phyloP scores from a whole-genome alignment of 2,113 vertebrate species.

The Chrysochloris asiatica region DNA sequence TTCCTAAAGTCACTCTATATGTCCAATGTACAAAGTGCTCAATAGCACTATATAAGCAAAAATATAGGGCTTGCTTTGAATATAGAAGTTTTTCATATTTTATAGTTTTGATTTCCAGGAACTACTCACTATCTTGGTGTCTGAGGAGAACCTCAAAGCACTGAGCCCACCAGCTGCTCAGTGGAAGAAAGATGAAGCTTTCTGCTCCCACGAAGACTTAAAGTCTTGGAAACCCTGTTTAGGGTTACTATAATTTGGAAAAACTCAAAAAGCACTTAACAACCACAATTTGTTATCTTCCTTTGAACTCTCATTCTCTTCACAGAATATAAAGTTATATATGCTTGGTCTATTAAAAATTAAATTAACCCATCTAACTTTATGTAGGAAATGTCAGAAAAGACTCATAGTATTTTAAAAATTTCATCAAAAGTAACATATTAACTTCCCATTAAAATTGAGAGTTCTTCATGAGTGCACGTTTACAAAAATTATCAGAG shows the following conservation, averaged over 20 bases:
- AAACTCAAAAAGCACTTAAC: too few relatives aligned
- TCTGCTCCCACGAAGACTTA: too few relatives aligned
- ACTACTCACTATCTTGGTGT: too few relatives aligned
- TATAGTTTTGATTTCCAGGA: background rate
- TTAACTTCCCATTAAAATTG: background rate
- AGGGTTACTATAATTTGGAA: too few relatives aligned
- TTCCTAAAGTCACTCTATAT: background rate
- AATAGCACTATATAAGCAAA: background rate
- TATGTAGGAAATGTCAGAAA: background rate
- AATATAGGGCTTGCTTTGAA: background rate
- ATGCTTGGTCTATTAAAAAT: background rate
- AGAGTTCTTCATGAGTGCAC: too few relatives aligned
- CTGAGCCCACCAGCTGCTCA: too few relatives aligned
- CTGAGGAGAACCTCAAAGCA: too few relatives aligned
- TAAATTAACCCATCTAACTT: background rate
- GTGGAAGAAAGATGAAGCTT: too few relatives aligned
- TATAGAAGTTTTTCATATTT: background rate
- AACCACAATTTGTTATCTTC: too few relatives aligned
- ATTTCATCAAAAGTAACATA: background rate
- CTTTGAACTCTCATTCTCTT: background rate
- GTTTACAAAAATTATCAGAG: too few relatives aligned
- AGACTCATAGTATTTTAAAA: background rate
- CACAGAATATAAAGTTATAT: background rate
- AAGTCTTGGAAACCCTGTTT: too few relatives aligned
- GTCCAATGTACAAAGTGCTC: background rate